These are phyloP conservation scores for Pitta sordida DNA, from an alignment of 2,113 vertebrate genomes.

Conservation along the genomic window DNA sequence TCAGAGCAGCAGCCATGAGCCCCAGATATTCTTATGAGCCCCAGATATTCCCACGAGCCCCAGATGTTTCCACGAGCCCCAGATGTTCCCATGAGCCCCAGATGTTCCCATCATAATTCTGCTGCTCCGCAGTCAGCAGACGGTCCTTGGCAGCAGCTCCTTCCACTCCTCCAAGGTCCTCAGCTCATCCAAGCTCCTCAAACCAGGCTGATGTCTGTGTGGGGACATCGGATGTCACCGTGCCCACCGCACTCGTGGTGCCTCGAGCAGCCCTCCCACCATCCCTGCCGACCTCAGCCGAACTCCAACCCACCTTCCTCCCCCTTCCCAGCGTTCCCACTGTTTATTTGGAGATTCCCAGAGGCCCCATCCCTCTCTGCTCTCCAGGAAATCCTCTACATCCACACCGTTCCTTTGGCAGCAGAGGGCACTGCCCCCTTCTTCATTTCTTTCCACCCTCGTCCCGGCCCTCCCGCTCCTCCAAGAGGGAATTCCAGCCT, in stretches of 20 bases:
- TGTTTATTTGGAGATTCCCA: not conserved
- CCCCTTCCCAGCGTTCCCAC: not conserved
- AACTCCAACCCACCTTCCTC: not conserved
- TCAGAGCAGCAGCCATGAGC: not conserved
- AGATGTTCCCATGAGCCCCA: accelerated
- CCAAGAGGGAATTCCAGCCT: constrained; percentile 66
- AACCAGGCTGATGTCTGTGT: not conserved
- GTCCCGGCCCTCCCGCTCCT: constrained; percentile 54
- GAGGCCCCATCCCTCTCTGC: accelerated
- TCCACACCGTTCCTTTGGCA: not conserved
- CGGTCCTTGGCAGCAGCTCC: not conserved
- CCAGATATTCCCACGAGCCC: accelerated
- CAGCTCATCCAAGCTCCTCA: not conserved
- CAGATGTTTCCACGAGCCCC: accelerated
- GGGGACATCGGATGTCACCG: not conserved
- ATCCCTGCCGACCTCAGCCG: too few relatives aligned
- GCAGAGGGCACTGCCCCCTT: constrained; percentile 65
- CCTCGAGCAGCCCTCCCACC: too few relatives aligned
- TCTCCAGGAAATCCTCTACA: accelerated
- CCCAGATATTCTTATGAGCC: accelerated
- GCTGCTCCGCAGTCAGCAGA: not conserved
- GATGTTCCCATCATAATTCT: not conserved
- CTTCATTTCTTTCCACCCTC: not conserved
- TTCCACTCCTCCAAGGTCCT: not conserved
- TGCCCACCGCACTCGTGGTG: too few relatives aligned